Evolutionary conservation across 53 echinoderm and acorn worm species (phyloP), one percentile per base, ranked within the genome.

Genomic region (Temnopleurus reevesii): DNA sequence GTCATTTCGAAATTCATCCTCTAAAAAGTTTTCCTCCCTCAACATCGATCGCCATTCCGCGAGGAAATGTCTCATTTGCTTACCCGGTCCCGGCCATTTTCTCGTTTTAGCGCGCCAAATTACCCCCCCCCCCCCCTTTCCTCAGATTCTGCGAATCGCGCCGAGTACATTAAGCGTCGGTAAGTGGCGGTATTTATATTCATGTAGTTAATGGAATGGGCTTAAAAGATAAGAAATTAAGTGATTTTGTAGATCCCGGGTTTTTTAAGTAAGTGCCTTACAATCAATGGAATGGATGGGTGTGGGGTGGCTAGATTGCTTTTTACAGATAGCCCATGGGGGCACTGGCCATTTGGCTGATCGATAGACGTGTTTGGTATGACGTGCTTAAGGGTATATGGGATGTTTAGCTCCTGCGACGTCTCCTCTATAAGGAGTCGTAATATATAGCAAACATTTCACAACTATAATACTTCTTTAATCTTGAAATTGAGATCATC

Each of bases 131-230:
- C 83, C 83, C 33, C 27, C 30, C 47, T 55, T 23, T 36, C 83
- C 54, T 34, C 53, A 34, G 54, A 83, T 83, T 53, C 28, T 79
- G 46, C 45, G 46, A 79, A 79, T 47, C 49, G 45, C 45, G 29
- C 54, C 83, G 55, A 36, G 53, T 36, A 83, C 53, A 83, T 83
- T 55, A 83, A 55, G 34, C 53, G 83, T 8, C 38, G 49, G 27
- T 19, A 55, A 83, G 83, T 35, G 51, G 47, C 53, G 46, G 86
- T 85, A 85, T 85, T 59, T 85, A 61, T 85, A 85, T 85, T 85
- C 86, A 85, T 85, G 86, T 85, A 85, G 59, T 61, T 85, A 85
- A 85, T 85, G 86, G 86, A 85, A 85, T 60, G 86, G 86, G 86
- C 86, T 61, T 85, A 85, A 85, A 85, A 85, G 86, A 85, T 85